Percentiles rank a stretch among this genome's conserved stretches.
Evolutionary conservation across 1,140 invertebrate species (phyloP).

Genomic region (Hestina assimilis): DNA sequence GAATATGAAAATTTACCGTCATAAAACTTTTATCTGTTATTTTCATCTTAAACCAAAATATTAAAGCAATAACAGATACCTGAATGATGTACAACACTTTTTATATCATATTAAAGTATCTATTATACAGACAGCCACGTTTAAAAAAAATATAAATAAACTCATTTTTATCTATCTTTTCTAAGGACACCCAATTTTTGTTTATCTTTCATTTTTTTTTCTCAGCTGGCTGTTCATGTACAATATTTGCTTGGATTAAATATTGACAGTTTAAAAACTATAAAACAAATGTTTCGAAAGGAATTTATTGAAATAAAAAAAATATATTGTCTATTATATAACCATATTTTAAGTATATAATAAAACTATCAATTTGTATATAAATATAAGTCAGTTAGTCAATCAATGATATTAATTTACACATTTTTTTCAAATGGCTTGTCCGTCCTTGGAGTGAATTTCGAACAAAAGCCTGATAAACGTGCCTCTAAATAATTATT

Average conservation of each 20-base stretch:
- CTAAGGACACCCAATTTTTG: no score
- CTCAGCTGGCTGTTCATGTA: slow-evolving; percentile 1
- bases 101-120: slow-evolving; percentile 1
- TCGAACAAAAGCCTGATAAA: slow-evolving; percentile 62
- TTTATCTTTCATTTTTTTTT: not conserved
- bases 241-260: slow-evolving; percentile 17
- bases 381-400: no score
- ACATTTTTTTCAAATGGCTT: slow-evolving; percentile 48
- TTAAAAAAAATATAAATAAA: not conserved
- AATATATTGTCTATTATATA: no score
- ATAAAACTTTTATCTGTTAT: not conserved
- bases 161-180: not conserved
- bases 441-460: slow-evolving; percentile 68
- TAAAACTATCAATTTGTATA: no score
- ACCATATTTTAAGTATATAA: no score
- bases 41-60: slow-evolving; percentile 42
- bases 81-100: slow-evolving; percentile 59
- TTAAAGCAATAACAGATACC: slow-evolving; percentile 55
- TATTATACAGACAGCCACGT: slow-evolving; percentile 21
- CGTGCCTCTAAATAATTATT: slow-evolving; percentile 62
- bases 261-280: slow-evolving; percentile 2
- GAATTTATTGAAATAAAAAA: no score
- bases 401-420: slow-evolving; percentile 28
- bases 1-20: not conserved
- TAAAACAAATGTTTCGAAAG: no score